These are phyloP conservation scores for Silurus asotus DNA, from an alignment of 2,113 vertebrate genomes.

Conservation along the genomic window DNA sequence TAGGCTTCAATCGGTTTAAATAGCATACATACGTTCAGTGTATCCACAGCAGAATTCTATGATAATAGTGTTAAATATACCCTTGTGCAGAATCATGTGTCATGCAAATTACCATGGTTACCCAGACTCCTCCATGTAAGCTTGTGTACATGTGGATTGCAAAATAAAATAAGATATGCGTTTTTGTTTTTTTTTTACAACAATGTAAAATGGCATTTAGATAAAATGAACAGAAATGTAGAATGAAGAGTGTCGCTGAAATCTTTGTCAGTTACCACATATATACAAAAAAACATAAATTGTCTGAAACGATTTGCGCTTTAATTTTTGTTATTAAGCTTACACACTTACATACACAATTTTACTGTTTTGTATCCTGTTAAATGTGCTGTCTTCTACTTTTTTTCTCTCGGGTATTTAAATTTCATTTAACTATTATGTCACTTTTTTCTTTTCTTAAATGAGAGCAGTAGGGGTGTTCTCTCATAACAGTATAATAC, in stretches of 20 bases:
- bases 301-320: not conserved
- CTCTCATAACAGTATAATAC: too few relatives aligned
- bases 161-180: not conserved
- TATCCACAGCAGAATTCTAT: slow-evolving; percentile 8
- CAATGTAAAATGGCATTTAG: not conserved
- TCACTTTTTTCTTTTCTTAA: not conserved
- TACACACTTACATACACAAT: not conserved
- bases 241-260: not conserved
- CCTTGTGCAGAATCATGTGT: slow-evolving; percentile 34
- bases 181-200: too few relatives aligned
- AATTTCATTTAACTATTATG: not conserved
- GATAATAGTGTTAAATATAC: slow-evolving; percentile 23
- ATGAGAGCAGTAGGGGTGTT: not conserved
- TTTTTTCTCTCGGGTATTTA: not conserved
- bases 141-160: not conserved
- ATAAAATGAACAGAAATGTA: not conserved
- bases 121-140: slow-evolving; percentile 9
- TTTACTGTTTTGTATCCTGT: not conserved
- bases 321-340: not conserved
- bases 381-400: not conserved
- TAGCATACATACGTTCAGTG: not conserved
- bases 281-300: not conserved
- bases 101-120: slow-evolving; percentile 41
- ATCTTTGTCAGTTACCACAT: not conserved
- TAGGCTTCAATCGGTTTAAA: slow-evolving; percentile 8